Base-by-base conservation (phyloP, 2,888 invertebrate species). In the Drosophila pseudotakahashii region DNA sequence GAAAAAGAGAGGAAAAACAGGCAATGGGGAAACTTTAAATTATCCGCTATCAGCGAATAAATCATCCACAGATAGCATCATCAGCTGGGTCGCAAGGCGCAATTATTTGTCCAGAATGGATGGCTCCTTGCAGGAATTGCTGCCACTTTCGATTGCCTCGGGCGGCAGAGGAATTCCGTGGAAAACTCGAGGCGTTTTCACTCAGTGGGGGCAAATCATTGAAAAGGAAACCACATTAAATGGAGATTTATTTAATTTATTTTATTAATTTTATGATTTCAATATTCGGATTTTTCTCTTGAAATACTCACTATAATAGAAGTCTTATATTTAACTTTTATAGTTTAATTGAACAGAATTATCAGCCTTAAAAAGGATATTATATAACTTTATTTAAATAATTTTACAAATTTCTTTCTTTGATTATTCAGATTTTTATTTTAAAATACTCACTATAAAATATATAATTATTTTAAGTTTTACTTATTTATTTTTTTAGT, bases 1-100 rank as follows among this genome's bases (percentile, higher is more conserved):
- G 16, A 55, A 26, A 13, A n/a, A 7, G 5, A 0, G 5, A 16
- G 2, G 47, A n/a, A 32, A n/a, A 45, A n/a, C n/a, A 4, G 11
- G 26, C 59, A 61, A n/a, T 19, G 54, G 39, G 52, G 42, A 14
- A 73, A 66, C 55, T 75, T 78, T 60, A 88, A 82, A 82, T 67
- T 68, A 73, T 84, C 63, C 58, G 69, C 69, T 64, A 66, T 57
- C 73, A 42, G 19, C 26, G 54, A 73, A 81, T 82, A 79, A 84
- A 84, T 81, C 85, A 75, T 71, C 42, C 39, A 44, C 60, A 75
- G 76, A 78, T 77, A 81, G 45, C 75, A 84, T 84, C 79, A 66
- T 55, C 81, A 62, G 59, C 61, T 75, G 53, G 58, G 70, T 57
- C 70, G 14, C 32, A 34, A 48, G 60, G 47, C 55, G 55, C 59